phyloP scores from a whole-genome alignment of 2,888 invertebrate genomes.

The Galeruca laticollis region DNA sequence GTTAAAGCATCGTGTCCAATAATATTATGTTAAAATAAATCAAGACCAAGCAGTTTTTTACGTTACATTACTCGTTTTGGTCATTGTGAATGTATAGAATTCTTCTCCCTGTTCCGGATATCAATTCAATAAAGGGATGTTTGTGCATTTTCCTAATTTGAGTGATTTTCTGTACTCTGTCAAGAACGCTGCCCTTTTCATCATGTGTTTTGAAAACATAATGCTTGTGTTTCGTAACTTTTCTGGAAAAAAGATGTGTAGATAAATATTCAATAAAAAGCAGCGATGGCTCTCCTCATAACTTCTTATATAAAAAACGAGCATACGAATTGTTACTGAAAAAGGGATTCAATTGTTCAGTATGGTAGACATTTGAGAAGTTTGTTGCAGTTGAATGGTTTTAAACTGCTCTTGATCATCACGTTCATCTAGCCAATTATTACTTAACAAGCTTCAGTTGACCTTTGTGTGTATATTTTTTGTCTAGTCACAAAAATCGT shows the following conservation, averaged over 20 bases:
- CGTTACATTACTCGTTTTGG: slow-evolving; percentile 58
- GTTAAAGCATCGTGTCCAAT: slow-evolving; percentile 49
- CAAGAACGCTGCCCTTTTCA: not conserved
- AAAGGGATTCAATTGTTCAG: no score
- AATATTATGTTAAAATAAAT: slow-evolving; percentile 54
- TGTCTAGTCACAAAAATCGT: no score
- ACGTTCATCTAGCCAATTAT: no score
- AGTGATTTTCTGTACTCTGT: slow-evolving; percentile 19
- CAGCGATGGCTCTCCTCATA: no score
- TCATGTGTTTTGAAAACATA: not conserved
- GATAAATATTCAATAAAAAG: no score
- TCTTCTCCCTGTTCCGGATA: slow-evolving; percentile 46
- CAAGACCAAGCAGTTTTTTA: slow-evolving; percentile 58
- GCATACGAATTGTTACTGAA: no score
- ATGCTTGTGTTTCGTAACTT: not conserved
- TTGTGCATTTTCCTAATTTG: slow-evolving; percentile 36
- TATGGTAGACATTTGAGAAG: no score
- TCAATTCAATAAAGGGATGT: slow-evolving; percentile 53
- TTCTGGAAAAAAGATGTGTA: not conserved
- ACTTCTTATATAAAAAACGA: no score
- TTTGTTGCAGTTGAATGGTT: no score
- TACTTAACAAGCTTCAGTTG: no score
- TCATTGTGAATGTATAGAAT: slow-evolving; percentile 38
- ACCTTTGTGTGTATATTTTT: no score
- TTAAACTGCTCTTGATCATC: no score